Evolutionary conservation across 1,140 invertebrate species (phyloP).

Genomic region (Oncopodura yosiiana): DNA sequence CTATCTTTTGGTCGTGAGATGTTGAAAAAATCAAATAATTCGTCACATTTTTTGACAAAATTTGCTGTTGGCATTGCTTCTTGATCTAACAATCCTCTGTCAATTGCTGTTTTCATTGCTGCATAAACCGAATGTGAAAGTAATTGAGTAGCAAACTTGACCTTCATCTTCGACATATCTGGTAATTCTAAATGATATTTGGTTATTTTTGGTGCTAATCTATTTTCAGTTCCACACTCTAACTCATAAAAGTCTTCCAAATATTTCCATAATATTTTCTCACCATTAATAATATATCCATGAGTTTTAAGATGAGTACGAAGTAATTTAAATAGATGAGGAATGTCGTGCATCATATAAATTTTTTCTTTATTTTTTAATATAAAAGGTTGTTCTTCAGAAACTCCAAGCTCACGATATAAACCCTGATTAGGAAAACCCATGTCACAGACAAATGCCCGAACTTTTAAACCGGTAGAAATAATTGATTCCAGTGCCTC

Average conservation of each 20-base stretch:
- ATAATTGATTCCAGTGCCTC: not conserved
- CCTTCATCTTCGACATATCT: slow-evolving; percentile 7
- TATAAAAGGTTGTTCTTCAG: slow-evolving; percentile 1
- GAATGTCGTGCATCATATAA: slow-evolving; percentile 1
- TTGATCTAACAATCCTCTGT: not conserved
- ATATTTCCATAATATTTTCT: not conserved
- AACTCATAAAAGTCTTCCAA: not conserved
- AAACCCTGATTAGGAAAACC: slow-evolving; percentile 6
- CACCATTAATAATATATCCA: not conserved
- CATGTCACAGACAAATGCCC: not conserved
- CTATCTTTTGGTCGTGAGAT: not conserved
- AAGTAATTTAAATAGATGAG: slow-evolving; percentile 12
- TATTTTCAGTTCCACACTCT: not conserved
- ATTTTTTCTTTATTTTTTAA: not conserved
- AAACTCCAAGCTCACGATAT: not conserved
- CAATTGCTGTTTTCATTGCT: slow-evolving; percentile 9
- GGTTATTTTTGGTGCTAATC: slow-evolving; percentile 17
- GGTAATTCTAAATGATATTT: slow-evolving; percentile 11
- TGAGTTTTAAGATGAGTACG: not conserved
- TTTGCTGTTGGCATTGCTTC: slow-evolving; percentile 15
- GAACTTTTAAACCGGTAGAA: slow-evolving; percentile 2
- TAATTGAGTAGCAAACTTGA: slow-evolving; percentile 19
- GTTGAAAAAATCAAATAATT: slow-evolving; percentile 23
- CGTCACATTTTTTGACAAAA: slow-evolving; percentile 18
- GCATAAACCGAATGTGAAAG: slow-evolving; percentile 12